Evolutionary conservation across 2,113 vertebrate species (phyloP).

Genomic region (Chelonoidis abingdonii): DNA sequence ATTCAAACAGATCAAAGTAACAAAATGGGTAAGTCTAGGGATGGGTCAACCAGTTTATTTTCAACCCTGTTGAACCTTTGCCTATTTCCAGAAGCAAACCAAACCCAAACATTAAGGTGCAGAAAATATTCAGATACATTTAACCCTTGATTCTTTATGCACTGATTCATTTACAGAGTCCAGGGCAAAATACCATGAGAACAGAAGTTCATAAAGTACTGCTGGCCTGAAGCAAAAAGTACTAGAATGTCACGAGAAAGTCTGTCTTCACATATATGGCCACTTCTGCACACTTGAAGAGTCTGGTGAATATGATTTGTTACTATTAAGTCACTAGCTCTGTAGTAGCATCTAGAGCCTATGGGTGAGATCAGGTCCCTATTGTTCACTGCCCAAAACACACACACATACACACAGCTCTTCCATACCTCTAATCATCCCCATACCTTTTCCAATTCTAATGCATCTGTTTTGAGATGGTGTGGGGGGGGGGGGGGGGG

Average conservation of each 20-base stretch:
- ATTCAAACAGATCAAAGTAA: not conserved
- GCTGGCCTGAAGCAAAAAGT: not conserved
- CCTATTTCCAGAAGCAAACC: not conserved
- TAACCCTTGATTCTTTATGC: not conserved
- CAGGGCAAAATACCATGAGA: not conserved
- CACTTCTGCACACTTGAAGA: not conserved
- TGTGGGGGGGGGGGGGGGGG: rapidly evolving
- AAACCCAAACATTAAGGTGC: not conserved
- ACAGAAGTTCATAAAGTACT: not conserved
- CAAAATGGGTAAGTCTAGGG: not conserved
- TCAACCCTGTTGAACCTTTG: not conserved
- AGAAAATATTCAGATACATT: not conserved
- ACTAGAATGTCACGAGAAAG: not conserved
- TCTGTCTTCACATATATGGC: not conserved
- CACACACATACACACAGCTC: not conserved
- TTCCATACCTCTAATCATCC: not conserved
- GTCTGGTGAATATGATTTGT: not conserved
- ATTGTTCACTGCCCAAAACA: not conserved
- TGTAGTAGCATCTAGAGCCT: not conserved
- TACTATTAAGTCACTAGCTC: not conserved
- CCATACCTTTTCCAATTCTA: not conserved
- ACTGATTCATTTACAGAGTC: not conserved
- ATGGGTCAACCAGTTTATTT: not conserved
- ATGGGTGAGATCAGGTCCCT: not conserved
- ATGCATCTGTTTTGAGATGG: not conserved